These are phyloP conservation scores for Peromyscus attwateri DNA, from an alignment of 2,797 vertebrate genomes.

Conservation along the genomic window DNA sequence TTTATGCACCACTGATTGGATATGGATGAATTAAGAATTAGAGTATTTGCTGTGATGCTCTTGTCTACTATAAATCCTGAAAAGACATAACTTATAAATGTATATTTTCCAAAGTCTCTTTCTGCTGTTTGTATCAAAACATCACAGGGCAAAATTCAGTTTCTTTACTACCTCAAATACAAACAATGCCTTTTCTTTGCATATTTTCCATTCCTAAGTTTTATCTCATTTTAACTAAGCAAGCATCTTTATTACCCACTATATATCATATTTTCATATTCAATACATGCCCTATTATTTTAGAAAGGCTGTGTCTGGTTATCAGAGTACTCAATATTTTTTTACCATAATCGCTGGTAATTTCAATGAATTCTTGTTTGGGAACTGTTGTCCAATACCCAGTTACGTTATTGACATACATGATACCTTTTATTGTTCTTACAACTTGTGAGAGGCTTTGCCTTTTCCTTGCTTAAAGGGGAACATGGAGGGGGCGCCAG, in stretches of 20 bases:
- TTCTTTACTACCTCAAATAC: background rate
- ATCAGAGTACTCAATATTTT: background rate
- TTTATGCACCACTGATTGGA: background rate
- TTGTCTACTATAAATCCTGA: too few relatives aligned
- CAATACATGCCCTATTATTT: background rate
- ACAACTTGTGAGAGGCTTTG: background rate
- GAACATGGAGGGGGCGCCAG: background rate
- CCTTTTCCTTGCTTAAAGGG: background rate
- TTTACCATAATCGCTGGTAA: background rate
- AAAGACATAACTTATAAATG: background rate
- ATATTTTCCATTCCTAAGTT: background rate
- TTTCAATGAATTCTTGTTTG: background rate
- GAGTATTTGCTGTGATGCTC: background rate
- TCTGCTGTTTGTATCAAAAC: background rate
- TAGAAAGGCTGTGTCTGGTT: background rate
- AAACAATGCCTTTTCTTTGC: background rate
- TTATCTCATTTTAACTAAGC: slow-evolving; percentile 33
- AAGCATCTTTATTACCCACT: background rate
- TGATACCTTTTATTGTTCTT: background rate
- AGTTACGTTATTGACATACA: background rate
- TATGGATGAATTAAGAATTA: background rate
- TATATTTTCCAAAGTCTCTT: background rate
- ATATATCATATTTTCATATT: background rate
- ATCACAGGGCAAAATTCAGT: background rate
- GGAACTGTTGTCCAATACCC: background rate